A percentile compares a stretch with the other conserved stretches of the same genome.
Evolutionary conservation across 1,140 invertebrate genomes (phyloP).

Genomic region (Ostrea edulis): DNA sequence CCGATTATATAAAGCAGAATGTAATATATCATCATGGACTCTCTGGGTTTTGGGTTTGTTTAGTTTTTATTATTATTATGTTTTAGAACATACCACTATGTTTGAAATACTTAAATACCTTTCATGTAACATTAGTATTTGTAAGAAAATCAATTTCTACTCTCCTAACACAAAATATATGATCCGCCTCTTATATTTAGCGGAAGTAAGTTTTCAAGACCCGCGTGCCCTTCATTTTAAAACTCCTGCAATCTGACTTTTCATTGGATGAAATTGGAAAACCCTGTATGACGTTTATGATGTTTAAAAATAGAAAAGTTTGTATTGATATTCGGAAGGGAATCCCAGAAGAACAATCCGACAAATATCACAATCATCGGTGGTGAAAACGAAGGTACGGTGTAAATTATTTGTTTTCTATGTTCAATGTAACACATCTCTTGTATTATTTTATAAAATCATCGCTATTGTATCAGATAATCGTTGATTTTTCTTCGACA

Average conservation of each 20-base stretch:
- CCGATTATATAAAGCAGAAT: not conserved
- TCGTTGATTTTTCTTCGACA: not conserved
- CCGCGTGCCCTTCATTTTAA: not conserved
- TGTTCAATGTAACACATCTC: not conserved
- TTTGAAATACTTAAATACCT: too few relatives aligned
- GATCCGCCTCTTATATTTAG: slow-evolving; percentile 22
- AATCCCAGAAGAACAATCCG: slow-evolving; percentile 27
- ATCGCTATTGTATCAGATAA: not conserved
- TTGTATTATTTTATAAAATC: not conserved
- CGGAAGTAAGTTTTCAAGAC: not conserved
- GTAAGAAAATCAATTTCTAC: not conserved
- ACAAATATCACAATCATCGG: slow-evolving; percentile 28
- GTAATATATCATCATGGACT: not conserved
- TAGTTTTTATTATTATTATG: too few relatives aligned
- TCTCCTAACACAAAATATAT: not conserved
- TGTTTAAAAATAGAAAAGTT: slow-evolving; percentile 22
- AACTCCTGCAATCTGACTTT: not conserved
- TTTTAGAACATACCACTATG: too few relatives aligned
- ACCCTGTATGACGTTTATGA: not conserved
- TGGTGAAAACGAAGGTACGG: slow-evolving; percentile 13
- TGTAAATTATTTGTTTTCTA: not conserved
- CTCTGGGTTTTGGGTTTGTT: too few relatives aligned
- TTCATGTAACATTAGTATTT: too few relatives aligned
- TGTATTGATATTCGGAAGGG: slow-evolving; percentile 38
- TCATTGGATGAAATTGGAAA: slow-evolving; percentile 1